phyloP scores from a whole-genome alignment of 2,888 invertebrate species.

The Heterodera filipjevi region DNA sequence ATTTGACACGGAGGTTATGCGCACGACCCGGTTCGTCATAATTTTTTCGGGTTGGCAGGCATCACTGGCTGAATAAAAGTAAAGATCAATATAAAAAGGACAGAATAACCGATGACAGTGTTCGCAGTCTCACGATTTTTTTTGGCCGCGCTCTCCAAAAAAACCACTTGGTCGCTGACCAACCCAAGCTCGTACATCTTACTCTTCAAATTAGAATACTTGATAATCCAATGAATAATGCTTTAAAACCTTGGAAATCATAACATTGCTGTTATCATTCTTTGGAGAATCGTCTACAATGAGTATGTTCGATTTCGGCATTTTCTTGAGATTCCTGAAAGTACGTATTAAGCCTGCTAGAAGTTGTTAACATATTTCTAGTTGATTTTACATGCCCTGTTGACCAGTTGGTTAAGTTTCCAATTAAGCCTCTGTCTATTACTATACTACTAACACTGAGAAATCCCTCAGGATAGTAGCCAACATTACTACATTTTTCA shows the following conservation, averaged over 20 bases:
- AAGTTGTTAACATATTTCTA: too few species aligned
- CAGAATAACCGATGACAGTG: conserved; percentile 77
- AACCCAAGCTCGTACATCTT: conserved; percentile 72
- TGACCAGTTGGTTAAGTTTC: too few species aligned
- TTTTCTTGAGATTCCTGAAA: conserved; percentile 82
- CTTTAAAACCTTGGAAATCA: conserved; percentile 82
- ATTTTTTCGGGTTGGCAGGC: conserved; percentile 95
- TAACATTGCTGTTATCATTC: conserved; percentile 98
- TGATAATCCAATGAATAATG: neutral
- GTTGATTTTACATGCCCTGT: too few species aligned
- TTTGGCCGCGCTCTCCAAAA: conserved; percentile 95
- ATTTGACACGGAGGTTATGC: conserved; percentile 90
- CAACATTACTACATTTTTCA: too few species aligned
- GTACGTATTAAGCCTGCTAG: too few species aligned
- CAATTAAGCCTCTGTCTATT: too few species aligned
- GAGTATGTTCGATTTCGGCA: conserved; percentile 80
- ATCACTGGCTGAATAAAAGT: conserved; percentile 78
- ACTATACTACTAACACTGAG: too few species aligned
- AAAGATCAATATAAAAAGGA: neutral
- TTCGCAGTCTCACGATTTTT: conserved; percentile 93
- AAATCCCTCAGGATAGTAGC: too few species aligned
- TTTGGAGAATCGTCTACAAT: conserved; percentile 94
- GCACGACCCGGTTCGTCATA: conserved; percentile 88
- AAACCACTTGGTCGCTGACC: conserved; percentile 95
- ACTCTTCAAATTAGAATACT: conserved; percentile 39